A percentile compares a stretch with the other conserved stretches of the same genome.
These are phyloP conservation scores for Eubasilissa regina DNA, from an alignment of 1,140 invertebrate genomes.

Conservation along the genomic window DNA sequence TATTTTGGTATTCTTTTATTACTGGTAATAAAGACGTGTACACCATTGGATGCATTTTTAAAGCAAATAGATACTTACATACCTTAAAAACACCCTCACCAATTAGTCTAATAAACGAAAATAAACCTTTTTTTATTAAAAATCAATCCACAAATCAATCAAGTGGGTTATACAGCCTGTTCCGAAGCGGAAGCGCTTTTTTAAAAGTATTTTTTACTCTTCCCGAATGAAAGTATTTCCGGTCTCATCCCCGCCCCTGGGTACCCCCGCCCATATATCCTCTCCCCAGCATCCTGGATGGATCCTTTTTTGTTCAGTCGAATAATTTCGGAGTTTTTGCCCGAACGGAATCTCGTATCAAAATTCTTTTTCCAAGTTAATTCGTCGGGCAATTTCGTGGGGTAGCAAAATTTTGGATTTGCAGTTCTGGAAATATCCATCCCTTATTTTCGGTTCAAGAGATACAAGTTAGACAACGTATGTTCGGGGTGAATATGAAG, in stretches of 20 bases:
- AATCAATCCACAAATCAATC: constrained; percentile 16
- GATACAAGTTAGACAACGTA: background rate
- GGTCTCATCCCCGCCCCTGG: background rate
- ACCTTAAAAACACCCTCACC: no score
- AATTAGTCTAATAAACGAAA: no score
- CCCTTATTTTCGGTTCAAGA: background rate
- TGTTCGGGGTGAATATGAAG: background rate
- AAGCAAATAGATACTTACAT: no score
- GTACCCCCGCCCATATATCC: background rate
- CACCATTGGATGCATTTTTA: no score
- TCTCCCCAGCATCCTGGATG: constrained; percentile 20
- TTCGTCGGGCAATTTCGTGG: constrained; percentile 27
- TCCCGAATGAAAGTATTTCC: background rate
- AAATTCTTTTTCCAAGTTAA: constrained; percentile 28
- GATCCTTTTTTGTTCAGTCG: constrained; percentile 19
- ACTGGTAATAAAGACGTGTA: no score
- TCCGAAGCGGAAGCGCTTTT: background rate
- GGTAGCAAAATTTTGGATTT: constrained; percentile 25
- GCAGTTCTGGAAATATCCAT: constrained; percentile 4
- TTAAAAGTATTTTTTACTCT: background rate
- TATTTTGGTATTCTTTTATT: no score
- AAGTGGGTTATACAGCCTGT: background rate
- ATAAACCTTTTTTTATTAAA: no score
- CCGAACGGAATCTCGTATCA: constrained; percentile 7
- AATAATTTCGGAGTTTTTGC: constrained; percentile 23